Evolutionary conservation across 2,113 vertebrate species (phyloP).

Genomic region (Rana temporaria): DNA sequence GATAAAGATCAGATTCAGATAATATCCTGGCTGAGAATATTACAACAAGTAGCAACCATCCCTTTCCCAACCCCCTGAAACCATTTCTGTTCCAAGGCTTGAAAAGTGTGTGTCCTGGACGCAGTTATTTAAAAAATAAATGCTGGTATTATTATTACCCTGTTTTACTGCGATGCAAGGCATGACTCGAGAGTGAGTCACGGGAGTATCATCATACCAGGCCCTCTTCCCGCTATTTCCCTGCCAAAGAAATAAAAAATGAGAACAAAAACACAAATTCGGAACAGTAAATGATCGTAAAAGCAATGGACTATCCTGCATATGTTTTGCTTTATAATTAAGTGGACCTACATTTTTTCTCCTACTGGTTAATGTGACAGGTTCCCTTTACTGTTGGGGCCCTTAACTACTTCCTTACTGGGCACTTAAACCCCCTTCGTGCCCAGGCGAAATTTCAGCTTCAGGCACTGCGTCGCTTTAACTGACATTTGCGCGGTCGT

Average conservation of each 20-base stretch:
- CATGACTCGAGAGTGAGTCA: neutral
- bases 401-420: too few species aligned
- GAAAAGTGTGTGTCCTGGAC: constrained; percentile 15
- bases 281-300: neutral
- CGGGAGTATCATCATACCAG: neutral
- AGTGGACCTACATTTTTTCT: too few species aligned
- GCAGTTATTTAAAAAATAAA: neutral
- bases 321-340: too few species aligned
- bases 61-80: neutral
- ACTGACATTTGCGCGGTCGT: too few species aligned
- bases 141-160: constrained; percentile 24
- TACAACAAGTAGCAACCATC: constrained; percentile 13
- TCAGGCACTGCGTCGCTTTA: too few species aligned
- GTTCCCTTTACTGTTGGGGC: too few species aligned
- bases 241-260: neutral
- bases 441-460: too few species aligned
- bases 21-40: constrained; percentile 15
- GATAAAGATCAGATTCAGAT: constrained; percentile 39
- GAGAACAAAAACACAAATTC: neutral
- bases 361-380: too few species aligned
- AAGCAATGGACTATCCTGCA: neutral
- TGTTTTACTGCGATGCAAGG: neutral
- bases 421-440: too few species aligned
- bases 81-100: neutral
- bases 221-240: neutral